Conservation (phyloP, 2,888 invertebrate species). For the Andrena bucephala region DNA sequence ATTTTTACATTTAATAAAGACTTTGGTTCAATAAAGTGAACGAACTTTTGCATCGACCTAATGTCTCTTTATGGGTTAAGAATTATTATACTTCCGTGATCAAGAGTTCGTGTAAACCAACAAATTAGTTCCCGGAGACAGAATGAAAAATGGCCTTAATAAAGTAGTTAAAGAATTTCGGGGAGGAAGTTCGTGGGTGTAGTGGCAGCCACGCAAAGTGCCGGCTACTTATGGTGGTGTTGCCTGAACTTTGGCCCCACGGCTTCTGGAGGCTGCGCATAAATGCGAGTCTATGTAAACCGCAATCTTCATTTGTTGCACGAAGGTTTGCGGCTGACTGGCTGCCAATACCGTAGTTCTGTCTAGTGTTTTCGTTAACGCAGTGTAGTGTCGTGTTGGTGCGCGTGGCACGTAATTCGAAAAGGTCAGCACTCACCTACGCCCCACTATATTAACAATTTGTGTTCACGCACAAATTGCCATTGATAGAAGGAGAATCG, state of each 20-base stretch:
- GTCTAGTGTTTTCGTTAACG: conserved; percentile 62
- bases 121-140: too few species aligned
- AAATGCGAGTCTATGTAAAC: conserved; percentile 57
- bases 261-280: conserved; percentile 35
- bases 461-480: conserved; percentile 25
- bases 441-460: conserved; percentile 9
- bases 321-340: conserved; percentile 41
- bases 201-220: too few species aligned
- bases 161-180: too few species aligned
- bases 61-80: too few species aligned
- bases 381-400: conserved; percentile 23
- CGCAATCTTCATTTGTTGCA: conserved; percentile 63
- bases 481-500: conserved; percentile 9
- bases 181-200: too few species aligned
- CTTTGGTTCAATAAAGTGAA: too few species aligned
- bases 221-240: too few species aligned
- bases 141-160: too few species aligned
- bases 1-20: too few species aligned
- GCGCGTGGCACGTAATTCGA: conserved; percentile 50
- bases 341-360: conserved; percentile 14
- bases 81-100: neutral
- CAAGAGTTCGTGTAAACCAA: too few species aligned
- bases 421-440: conserved; percentile 58
- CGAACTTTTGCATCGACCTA: too few species aligned
- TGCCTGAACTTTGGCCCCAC: neutral